Base-by-base conservation (phyloP, 1,140 invertebrate species). In the Apolygus lucorum region DNA sequence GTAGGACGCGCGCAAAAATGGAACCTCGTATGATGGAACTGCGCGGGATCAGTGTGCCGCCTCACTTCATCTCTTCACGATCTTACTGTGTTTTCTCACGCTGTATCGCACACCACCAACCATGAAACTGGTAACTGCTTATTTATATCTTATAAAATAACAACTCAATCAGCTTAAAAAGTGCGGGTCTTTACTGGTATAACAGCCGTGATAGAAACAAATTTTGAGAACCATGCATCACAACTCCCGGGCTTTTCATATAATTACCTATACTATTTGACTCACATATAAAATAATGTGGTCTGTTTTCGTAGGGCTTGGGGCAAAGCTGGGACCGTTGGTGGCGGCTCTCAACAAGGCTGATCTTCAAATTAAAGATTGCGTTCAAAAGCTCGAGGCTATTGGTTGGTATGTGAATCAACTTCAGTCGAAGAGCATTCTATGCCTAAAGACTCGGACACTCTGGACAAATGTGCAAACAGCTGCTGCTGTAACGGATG, bases 381-480 rank as follows among this genome's bases (percentile, higher is more conserved):
- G 88, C 29, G 85, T 88, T 8, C 85, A 86, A 71, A 84, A 86
- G 70, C 78, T 96, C 59, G 90, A 94, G 71, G 83, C 84, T 0
- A 86, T 87, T 54, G 86, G 88, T 72, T 95, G 93, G 93, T 87
- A 90, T 25, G 79, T 90, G 0, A 84, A 86, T 2, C 79, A 84
- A 25, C 80, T 77, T 74, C 73, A n/a, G 71, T 70, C 13, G 75
- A 76, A n/a, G 77, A 77, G 49, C 76, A 76, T 34, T 76, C 75
- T 67, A 76, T 76, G 42, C 77, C 77, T 24, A 76, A 77, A 25
- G 74, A 77, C 26, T 76, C 79, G 14, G 93, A 96, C 81, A 89
- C 90, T 54, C 80, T 96, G 13, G 92, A 95, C 78, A 90, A 92
- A 77, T 81, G 87, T 94, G 63, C 86, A 89, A 13, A 90, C 91